Percentiles rank a stretch among this genome's conserved stretches.
Evolutionary conservation across 2,888 invertebrate genomes (phyloP).

Genomic region (Cerceris rybyensis): DNA sequence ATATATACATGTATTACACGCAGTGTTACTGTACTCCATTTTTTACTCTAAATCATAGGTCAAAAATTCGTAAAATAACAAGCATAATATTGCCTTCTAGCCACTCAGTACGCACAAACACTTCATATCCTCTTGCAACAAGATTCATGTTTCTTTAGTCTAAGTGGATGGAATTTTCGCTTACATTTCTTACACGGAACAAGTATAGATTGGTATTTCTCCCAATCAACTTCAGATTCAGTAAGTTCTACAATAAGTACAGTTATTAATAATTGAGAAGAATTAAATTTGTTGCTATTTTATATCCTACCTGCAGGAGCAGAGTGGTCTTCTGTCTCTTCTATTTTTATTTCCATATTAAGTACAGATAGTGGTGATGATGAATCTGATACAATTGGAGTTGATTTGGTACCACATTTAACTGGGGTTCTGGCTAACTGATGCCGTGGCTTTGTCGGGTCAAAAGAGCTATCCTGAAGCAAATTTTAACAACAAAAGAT

Average conservation of each 20-base stretch:
- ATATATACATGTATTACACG: too few species aligned
- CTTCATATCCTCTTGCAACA: constrained; percentile 53
- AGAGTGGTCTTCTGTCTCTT: too few species aligned
- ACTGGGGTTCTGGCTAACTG: constrained; percentile 70
- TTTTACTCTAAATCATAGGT: too few species aligned
- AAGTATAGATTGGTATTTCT: constrained; percentile 67
- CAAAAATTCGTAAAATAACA: too few species aligned
- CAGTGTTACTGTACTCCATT: too few species aligned
- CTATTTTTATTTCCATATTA: too few species aligned
- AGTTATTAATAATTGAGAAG: background rate
- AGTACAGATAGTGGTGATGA: background rate
- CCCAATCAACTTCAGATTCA: constrained; percentile 66
- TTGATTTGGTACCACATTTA: background rate
- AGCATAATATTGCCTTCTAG: too few species aligned
- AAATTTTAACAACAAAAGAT: too few species aligned
- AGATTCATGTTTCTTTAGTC: constrained; percentile 67
- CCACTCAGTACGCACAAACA: background rate
- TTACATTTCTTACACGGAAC: constrained; percentile 69
- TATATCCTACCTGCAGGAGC: too few species aligned
- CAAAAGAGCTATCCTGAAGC: constrained; percentile 21
- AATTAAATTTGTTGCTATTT: background rate
- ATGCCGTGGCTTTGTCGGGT: constrained; percentile 73
- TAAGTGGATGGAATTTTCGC: constrained; percentile 68
- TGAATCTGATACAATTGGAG: background rate
- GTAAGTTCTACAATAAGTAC: constrained; percentile 17